These are phyloP conservation scores for Fopius arisanus DNA, from an alignment of 1,140 invertebrate species.

Conservation along the genomic window DNA sequence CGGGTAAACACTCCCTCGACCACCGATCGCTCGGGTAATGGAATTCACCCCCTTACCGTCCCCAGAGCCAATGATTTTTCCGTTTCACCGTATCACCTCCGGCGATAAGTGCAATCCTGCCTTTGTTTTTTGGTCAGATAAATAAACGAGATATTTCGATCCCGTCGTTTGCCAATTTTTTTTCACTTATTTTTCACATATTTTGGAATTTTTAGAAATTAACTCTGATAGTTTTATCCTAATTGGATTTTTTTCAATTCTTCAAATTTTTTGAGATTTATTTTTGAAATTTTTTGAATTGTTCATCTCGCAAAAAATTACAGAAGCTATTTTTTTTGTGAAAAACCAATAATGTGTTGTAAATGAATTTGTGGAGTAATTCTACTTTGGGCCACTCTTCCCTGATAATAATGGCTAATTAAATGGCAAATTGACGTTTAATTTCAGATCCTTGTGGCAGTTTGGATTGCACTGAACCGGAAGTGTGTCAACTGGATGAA, in stretches of 20 bases:
- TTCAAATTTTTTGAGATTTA: no score
- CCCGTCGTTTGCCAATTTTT: not conserved
- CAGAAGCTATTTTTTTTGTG: no score
- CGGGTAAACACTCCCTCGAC: slow-evolving; percentile 56
- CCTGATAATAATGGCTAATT: not conserved
- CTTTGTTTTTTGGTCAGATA: slow-evolving; percentile 16
- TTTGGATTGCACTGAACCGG: slow-evolving; percentile 78
- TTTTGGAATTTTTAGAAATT: not conserved
- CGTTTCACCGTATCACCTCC: slow-evolving; percentile 49
- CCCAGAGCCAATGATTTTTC: slow-evolving; percentile 28
- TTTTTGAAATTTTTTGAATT: not conserved
- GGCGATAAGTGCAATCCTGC: not conserved
- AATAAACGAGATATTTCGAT: not conserved
- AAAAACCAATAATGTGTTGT: no score
- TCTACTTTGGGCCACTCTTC: no score
- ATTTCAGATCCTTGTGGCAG: slow-evolving; percentile 83
- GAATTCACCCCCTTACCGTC: slow-evolving; percentile 39
- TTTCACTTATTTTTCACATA: not conserved
- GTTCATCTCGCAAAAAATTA: no score
- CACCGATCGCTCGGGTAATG: slow-evolving; percentile 42
- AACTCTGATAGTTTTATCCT: not conserved
- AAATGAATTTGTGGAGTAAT: no score
- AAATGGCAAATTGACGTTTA: slow-evolving; percentile 16
- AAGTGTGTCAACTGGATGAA: slow-evolving; percentile 85
- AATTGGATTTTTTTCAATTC: no score